Conservation (phyloP, 2,113 vertebrate genomes). For the Cryptomyrus ogoouensis region DNA sequence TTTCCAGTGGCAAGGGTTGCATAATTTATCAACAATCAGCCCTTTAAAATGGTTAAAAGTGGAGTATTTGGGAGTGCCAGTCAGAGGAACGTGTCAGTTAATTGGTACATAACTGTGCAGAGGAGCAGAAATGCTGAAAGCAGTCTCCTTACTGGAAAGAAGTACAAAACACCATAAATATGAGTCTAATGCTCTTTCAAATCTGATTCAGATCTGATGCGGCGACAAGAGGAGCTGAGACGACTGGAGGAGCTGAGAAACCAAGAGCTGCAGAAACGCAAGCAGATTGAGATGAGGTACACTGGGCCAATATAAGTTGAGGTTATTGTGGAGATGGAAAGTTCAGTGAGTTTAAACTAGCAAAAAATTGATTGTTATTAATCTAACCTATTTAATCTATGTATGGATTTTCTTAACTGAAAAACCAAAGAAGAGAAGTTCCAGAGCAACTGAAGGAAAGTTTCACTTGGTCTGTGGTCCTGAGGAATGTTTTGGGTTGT, state of each 20-base stretch:
- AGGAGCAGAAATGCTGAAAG: neutral
- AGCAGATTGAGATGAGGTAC: slow-evolving; percentile 94
- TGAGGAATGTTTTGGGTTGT: neutral
- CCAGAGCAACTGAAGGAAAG: neutral
- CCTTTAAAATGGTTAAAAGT: neutral
- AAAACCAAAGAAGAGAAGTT: neutral
- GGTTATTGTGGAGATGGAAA: neutral
- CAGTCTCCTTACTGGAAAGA: neutral
- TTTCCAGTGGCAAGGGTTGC: neutral
- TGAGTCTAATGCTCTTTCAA: slow-evolving; percentile 14
- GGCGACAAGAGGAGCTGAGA: slow-evolving; percentile 90
- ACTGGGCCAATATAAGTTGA: neutral
- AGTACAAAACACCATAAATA: neutral
- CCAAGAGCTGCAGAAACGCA: slow-evolving; percentile 92
- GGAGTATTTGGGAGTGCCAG: neutral
- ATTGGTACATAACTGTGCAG: neutral
- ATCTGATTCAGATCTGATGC: slow-evolving; percentile 80
- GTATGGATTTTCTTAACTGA: neutral
- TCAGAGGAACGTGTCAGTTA: neutral
- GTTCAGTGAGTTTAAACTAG: neutral
- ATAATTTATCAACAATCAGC: neutral
- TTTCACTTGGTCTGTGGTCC: neutral
- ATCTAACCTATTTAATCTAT: neutral
- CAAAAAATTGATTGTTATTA: neutral
- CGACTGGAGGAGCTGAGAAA: slow-evolving; percentile 92